Conservation (phyloP, 2,113 vertebrate species). For the Otolemur garnettii region DNA sequence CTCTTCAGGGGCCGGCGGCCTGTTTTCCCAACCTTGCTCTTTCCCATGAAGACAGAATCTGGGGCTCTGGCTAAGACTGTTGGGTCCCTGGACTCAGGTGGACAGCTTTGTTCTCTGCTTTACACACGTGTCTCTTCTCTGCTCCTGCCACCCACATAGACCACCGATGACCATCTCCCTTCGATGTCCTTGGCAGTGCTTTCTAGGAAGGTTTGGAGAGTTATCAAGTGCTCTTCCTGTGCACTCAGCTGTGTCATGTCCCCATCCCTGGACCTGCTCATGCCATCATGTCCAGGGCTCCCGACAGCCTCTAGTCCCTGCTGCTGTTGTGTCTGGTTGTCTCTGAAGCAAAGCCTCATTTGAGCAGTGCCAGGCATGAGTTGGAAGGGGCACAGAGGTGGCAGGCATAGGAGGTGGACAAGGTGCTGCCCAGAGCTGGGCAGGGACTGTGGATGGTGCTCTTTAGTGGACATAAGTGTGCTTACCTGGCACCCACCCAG, state of each 20-base stretch:
- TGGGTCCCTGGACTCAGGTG: not conserved
- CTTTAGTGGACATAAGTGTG: not conserved
- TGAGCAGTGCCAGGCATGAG: not conserved
- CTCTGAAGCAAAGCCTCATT: not conserved
- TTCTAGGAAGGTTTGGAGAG: not conserved
- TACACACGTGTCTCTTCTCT: too few species aligned
- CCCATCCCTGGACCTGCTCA: too few species aligned
- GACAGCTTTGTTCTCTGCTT: too few species aligned
- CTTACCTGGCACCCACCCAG: fast-evolving
- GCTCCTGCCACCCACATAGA: not conserved
- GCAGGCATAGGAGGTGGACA: not conserved
- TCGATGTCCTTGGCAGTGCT: not conserved
- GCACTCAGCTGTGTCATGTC: not conserved
- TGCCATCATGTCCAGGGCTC: too few species aligned
- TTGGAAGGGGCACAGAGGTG: not conserved
- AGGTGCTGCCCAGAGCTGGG: not conserved
- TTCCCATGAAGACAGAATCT: not conserved
- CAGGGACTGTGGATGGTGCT: not conserved
- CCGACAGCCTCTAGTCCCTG: too few species aligned
- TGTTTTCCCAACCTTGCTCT: not conserved
- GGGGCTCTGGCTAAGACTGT: too few species aligned
- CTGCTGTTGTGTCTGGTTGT: not conserved
- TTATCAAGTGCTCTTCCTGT: not conserved
- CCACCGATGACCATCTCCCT: not conserved
- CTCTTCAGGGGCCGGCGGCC: too few species aligned